phyloP scores from a whole-genome alignment of 2,888 invertebrate genomes.

The Eupithecia dodoneata region DNA sequence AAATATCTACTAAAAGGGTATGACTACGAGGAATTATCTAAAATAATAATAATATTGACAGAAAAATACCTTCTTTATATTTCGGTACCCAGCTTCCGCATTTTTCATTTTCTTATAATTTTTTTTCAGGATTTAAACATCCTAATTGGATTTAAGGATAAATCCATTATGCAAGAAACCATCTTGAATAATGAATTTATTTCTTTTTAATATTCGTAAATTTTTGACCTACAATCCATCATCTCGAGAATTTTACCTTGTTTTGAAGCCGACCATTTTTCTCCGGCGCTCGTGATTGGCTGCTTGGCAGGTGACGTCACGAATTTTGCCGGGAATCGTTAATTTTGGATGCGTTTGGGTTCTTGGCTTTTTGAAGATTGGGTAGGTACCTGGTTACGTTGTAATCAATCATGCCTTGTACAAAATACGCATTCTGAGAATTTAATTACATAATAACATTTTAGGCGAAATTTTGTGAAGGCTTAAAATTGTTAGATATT shows the following conservation, averaged over 20 bases:
- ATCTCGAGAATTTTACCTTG: slow-evolving; percentile 54
- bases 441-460: not conserved
- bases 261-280: slow-evolving; percentile 63
- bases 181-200: slow-evolving; percentile 36
- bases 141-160: slow-evolving; percentile 4
- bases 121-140: not conserved
- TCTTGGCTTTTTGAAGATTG: slow-evolving; percentile 29
- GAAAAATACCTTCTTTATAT: not conserved
- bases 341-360: slow-evolving; percentile 49
- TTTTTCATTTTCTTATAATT: not conserved
- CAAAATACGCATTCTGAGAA: not conserved
- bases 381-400: not conserved
- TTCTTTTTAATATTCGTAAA: slow-evolving; percentile 49
- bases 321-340: slow-evolving; percentile 52
- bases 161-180: not conserved
- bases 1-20: not conserved
- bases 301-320: slow-evolving; percentile 61
- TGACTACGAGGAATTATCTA: not conserved
- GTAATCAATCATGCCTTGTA: slow-evolving; percentile 2
- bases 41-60: not conserved
- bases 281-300: slow-evolving; percentile 62
- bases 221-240: slow-evolving; percentile 61
- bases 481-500: not conserved
- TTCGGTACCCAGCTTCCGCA: not conserved
- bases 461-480: not conserved